Percentiles rank a stretch among this genome's conserved stretches.
Conservation (phyloP, 2,113 vertebrate species). For the Proterorhinus semilunaris region DNA sequence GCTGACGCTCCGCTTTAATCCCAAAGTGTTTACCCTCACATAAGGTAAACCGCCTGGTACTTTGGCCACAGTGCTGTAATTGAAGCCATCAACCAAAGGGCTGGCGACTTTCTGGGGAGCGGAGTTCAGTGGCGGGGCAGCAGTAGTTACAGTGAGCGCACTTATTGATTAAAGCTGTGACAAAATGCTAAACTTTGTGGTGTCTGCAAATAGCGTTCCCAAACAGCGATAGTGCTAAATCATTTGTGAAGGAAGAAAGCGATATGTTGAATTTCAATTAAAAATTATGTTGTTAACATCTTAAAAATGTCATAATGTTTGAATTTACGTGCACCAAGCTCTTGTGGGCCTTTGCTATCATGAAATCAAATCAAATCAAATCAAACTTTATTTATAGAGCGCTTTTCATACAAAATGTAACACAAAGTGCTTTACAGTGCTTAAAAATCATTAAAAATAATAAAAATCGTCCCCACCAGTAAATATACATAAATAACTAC, state of each 20-base stretch:
- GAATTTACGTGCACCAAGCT: too few relatives aligned
- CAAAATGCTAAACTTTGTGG: not conserved
- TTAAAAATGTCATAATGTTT: too few relatives aligned
- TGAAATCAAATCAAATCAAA: too few relatives aligned
- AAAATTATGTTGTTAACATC: too few relatives aligned
- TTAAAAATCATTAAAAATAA: too few relatives aligned
- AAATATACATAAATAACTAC: too few relatives aligned
- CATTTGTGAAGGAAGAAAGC: not conserved
- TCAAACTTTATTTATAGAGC: too few relatives aligned
- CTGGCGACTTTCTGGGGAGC: not conserved
- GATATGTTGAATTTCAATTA: not conserved
- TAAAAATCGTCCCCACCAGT: too few relatives aligned
- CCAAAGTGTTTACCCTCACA: constrained; percentile 13
- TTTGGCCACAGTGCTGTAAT: not conserved
- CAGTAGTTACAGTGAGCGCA: constrained; percentile 3
- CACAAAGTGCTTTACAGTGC: too few relatives aligned
- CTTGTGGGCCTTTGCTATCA: too few relatives aligned
- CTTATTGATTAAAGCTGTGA: not conserved
- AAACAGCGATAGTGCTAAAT: not conserved
- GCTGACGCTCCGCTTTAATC: constrained; percentile 21
- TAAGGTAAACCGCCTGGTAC: not conserved
- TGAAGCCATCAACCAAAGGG: not conserved
- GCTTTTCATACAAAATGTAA: too few relatives aligned
- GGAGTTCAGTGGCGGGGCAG: constrained; percentile 3
- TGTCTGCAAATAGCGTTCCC: too few relatives aligned